These are phyloP conservation scores for Meloidogyne chitwoodi DNA, from an alignment of 1,140 invertebrate genomes.

Conservation along the genomic window DNA sequence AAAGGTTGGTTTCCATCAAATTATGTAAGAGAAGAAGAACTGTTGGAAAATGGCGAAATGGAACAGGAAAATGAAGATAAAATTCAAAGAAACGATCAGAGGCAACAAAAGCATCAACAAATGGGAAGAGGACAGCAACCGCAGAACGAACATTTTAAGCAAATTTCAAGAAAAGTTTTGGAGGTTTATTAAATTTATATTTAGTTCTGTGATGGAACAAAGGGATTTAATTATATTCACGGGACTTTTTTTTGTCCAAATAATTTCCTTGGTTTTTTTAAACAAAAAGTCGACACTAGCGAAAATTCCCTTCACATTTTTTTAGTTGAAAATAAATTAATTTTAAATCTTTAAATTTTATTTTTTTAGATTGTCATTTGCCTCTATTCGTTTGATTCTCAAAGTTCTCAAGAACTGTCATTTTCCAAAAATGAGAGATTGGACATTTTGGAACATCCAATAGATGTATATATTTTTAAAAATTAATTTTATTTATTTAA, in stretches of 20 bases:
- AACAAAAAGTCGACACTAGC: no score
- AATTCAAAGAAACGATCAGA: neutral
- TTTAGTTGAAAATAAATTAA: no score
- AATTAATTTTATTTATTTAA: no score
- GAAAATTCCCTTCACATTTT: no score
- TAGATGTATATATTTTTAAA: slow-evolving; percentile 70
- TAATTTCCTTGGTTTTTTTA: no score
- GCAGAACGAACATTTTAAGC: slow-evolving; percentile 13
- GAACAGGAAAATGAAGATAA: neutral
- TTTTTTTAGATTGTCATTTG: slow-evolving; percentile 83
- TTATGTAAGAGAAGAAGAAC: slow-evolving; percentile 62
- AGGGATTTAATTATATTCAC: no score
- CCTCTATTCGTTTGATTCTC: slow-evolving; percentile 85
- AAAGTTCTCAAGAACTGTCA: slow-evolving; percentile 90
- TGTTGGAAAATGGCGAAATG: neutral
- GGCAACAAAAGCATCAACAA: neutral
- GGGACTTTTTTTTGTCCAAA: no score
- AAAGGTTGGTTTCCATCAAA: slow-evolving; percentile 83
- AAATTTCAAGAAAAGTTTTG: slow-evolving; percentile 19
- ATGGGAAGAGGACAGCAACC: neutral
- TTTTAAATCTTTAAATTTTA: slow-evolving; percentile 11
- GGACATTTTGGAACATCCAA: slow-evolving; percentile 20
- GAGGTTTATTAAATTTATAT: slow-evolving; percentile 34
- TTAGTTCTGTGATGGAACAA: no score
- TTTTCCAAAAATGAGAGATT: slow-evolving; percentile 76